Percentiles rank a stretch among this genome's conserved stretches.
Conservation (phyloP, 2,888 invertebrate genomes). For the Cataglyphis cursor region DNA sequence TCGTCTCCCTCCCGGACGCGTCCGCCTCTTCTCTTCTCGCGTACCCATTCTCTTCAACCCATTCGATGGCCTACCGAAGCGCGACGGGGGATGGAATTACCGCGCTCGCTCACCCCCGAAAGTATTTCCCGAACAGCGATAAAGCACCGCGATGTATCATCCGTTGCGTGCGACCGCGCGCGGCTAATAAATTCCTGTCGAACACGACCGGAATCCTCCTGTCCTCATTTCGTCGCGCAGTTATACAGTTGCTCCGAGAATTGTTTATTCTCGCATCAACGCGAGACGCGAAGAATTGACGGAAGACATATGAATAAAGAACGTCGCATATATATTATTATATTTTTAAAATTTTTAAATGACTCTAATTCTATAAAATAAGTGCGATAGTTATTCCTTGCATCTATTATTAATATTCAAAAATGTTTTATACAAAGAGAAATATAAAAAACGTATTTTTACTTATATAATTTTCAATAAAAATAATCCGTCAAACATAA, state of each 20-base stretch:
- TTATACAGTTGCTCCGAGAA: conserved; percentile 60
- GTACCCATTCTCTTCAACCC: conserved; percentile 66
- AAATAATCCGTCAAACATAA: not conserved
- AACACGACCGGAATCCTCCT: conserved; percentile 74
- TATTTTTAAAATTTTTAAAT: not conserved
- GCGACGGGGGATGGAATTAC: conserved; percentile 64
- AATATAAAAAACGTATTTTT: not conserved
- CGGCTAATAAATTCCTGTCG: conserved; percentile 71
- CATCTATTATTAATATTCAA: not conserved
- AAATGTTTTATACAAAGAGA: not conserved
- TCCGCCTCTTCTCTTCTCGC: conserved; percentile 53
- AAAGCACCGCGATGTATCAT: conserved; percentile 76
- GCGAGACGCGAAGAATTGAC: not conserved
- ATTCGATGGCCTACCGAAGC: conserved; percentile 64
- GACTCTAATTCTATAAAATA: not conserved
- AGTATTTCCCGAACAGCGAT: conserved; percentile 76
- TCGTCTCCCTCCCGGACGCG: conserved; percentile 62
- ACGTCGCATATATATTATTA: not conserved
- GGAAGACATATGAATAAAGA: not conserved
- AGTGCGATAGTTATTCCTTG: not conserved
- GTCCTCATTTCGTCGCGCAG: conserved; percentile 69
- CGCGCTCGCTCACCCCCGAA: conserved; percentile 65
- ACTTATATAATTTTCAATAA: not conserved
- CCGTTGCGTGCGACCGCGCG: conserved; percentile 66
- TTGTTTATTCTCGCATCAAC: conserved; percentile 44